phyloP scores from a whole-genome alignment of 2,888 invertebrate species.

The Mellilla xanthometata region DNA sequence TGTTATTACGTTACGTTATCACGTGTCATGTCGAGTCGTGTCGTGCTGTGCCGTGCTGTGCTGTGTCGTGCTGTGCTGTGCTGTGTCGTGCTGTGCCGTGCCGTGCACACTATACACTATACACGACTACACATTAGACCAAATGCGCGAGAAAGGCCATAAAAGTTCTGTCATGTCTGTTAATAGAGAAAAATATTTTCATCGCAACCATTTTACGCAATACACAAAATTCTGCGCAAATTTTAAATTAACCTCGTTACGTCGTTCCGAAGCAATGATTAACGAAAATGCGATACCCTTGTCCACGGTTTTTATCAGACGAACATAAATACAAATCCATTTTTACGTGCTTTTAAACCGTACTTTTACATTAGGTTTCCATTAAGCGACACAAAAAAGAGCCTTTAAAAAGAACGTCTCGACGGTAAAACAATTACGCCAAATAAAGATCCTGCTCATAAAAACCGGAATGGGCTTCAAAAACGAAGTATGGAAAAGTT shows the following conservation, averaged over 20 bases:
- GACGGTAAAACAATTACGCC: constrained; percentile 23
- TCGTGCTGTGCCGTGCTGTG: too few relatives aligned
- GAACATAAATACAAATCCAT: constrained; percentile 23
- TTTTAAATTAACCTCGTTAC: constrained; percentile 7
- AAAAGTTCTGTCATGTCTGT: too few relatives aligned
- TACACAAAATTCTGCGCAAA: constrained; percentile 6
- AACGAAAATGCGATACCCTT: constrained; percentile 26
- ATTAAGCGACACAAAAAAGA: constrained; percentile 18
- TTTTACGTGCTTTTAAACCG: constrained; percentile 12
- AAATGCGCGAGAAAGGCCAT: too few relatives aligned
- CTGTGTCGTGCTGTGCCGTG: too few relatives aligned
- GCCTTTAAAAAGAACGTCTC: constrained; percentile 10
- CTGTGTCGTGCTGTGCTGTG: too few relatives aligned
- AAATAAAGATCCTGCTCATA: constrained; percentile 30
- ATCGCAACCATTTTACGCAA: not conserved
- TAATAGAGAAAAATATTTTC: too few relatives aligned
- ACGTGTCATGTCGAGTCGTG: too few relatives aligned
- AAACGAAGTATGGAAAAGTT: constrained; percentile 39
- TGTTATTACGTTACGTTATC: too few relatives aligned
- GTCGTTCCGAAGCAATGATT: constrained; percentile 26
- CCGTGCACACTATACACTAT: too few relatives aligned
- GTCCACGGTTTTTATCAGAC: constrained; percentile 15
- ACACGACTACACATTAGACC: too few relatives aligned
- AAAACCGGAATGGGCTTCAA: constrained; percentile 28
- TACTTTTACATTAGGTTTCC: constrained; percentile 23